Base-by-base conservation (phyloP, 2,888 invertebrate species). In the Linyphia triangularis region DNA sequence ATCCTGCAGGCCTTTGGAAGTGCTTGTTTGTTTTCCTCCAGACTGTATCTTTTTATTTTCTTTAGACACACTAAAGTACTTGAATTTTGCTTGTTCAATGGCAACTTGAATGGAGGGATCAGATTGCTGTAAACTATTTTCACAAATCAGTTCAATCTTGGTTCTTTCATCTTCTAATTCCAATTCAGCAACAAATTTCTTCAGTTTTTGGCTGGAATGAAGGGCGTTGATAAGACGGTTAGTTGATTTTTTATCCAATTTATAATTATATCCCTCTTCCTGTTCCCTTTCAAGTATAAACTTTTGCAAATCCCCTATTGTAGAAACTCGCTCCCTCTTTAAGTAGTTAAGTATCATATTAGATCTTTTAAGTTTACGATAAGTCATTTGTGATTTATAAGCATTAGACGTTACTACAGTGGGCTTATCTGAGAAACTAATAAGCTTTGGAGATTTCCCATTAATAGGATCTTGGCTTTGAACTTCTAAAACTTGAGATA, bases 181-280 rank as follows among this genome's bases (percentile, higher is more conserved):
- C 24, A 79, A 30, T 63, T 65, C 72, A 63, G 57, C 85, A 37
- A 72, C 79, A n/a, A 72, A 72, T 22, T 79, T 72, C 57, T 78
- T 85, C 24, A 85, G 13, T 57, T 79, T 79, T 6, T 65, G 30
- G 13, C 19, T 19, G n/a, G 92, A 92, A 0, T 94, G 93, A 85
- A 96, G 92, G 82, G 94, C 94, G 28, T 93, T 93, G 24, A 96
- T 91, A 19, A 96, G 92, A 19, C 96, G 93, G 7, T 94, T 91
- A 28, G 96, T 91, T 0, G 96, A 95, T 91, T 95, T 95, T 89
- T 94, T 94, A 91, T 96, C 96, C 67, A 95, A 94, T 83, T 93
- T 94, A 0, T 94, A 94, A 6, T 93, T 92, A 70, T 93, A 93
- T 9, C 67, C 72, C 0, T 94, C 94, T 92, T 94, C 94, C 82